phyloP scores from a whole-genome alignment of 2,888 invertebrate genomes.

The Polydrusus pterygomalis region DNA sequence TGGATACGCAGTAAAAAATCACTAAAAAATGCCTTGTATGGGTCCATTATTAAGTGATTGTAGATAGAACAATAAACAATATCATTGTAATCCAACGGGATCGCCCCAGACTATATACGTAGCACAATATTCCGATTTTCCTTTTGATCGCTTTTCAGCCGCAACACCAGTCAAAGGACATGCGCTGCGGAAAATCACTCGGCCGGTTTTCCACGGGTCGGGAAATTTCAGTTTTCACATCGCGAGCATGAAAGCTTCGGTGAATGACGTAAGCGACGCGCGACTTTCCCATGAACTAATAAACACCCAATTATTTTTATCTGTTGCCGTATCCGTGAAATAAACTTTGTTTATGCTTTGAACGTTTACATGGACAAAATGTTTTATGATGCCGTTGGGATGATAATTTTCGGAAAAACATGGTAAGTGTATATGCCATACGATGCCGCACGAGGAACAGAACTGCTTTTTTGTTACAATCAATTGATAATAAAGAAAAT shows the following conservation, averaged over 20 bases:
- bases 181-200: conserved; percentile 40
- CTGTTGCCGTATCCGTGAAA: conserved; percentile 31
- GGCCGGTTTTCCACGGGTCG: conserved; percentile 32
- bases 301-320: conserved; percentile 39
- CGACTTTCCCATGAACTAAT: conserved; percentile 33
- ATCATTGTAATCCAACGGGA: too few species aligned
- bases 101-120: background rate
- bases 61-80: background rate
- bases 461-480: background rate
- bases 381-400: background rate
- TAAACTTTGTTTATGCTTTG: conserved; percentile 24
- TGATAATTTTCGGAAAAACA: background rate
- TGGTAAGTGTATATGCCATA: conserved; percentile 28
- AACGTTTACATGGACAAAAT: background rate
- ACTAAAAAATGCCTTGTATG: too few species aligned
- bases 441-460: background rate
- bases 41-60: too few species aligned
- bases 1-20: too few species aligned
- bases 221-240: conserved; percentile 44
- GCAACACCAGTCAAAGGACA: conserved; percentile 21
- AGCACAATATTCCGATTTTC: conserved; percentile 10
- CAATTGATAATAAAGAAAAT: background rate
- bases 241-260: conserved; percentile 37
- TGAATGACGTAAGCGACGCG: conserved; percentile 23
- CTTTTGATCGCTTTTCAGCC: conserved; percentile 20